Percentiles rank a stretch among this genome's conserved stretches.
These are phyloP conservation scores for Drosophila nr. fundita DNA, from an alignment of 2,888 invertebrate genomes.

Conservation along the genomic window DNA sequence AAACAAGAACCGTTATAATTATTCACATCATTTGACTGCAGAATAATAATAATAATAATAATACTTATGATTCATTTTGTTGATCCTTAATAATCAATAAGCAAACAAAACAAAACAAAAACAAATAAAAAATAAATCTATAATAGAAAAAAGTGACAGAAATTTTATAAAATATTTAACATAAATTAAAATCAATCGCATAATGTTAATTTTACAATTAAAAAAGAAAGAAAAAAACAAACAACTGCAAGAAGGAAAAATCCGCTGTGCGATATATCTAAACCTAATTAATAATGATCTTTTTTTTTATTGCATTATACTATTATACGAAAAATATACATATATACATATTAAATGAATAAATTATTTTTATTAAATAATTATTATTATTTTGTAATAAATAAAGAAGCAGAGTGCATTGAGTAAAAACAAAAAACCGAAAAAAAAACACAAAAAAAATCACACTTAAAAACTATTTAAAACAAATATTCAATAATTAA, in stretches of 20 bases:
- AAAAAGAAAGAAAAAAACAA: conserved; percentile 28
- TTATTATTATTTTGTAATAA: conserved; percentile 77
- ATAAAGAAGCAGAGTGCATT: conserved; percentile 38
- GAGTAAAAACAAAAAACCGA: conserved; percentile 33
- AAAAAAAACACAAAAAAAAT: conserved; percentile 10
- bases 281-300: conserved; percentile 34
- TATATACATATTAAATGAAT: conserved; percentile 69
- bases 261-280: conserved; percentile 49
- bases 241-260: conserved; percentile 30
- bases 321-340: conserved; percentile 32
- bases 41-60: conserved; percentile 11
- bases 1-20: conserved; percentile 18
- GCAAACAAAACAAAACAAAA: conserved; percentile 3
- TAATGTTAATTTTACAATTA: conserved; percentile 52
- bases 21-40: conserved; percentile 27
- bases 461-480: conserved; percentile 34
- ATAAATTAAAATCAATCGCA: conserved; percentile 15
- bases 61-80: conserved; percentile 4
- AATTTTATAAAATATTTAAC: conserved; percentile 23
- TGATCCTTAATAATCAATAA: conserved; percentile 20
- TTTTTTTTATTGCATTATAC: conserved; percentile 61
- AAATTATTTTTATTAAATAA: conserved; percentile 78
- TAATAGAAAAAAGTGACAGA: conserved; percentile 5
- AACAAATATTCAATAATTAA: conserved; percentile 48
- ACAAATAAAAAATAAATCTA: background rate